phyloP scores from a whole-genome alignment of 2,888 invertebrate genomes.

The Heliconius ismenius region DNA sequence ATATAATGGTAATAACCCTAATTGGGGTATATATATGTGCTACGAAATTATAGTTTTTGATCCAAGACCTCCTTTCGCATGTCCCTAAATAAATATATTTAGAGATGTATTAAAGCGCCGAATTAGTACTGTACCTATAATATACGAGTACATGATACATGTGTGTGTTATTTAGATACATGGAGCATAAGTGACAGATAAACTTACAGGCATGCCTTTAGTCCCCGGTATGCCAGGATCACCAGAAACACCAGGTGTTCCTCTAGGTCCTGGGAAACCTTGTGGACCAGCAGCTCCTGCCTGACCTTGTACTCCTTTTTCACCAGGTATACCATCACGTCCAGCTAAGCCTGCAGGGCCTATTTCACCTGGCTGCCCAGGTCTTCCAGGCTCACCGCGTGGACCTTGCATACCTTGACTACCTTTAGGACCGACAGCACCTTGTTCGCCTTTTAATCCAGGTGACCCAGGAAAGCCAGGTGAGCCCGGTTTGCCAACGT shows the following conservation, averaged over 20 bases:
- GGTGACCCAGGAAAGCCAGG: conserved; percentile 92
- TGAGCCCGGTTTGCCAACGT: conserved; percentile 90
- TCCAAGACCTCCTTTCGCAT: too few relatives aligned
- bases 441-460: conserved; percentile 91
- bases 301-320: conserved; percentile 89
- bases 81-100: too few relatives aligned
- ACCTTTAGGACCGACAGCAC: conserved; percentile 88
- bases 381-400: conserved; percentile 89
- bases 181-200: neutral
- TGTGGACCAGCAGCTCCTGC: conserved; percentile 88
- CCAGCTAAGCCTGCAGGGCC: conserved; percentile 89
- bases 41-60: too few relatives aligned
- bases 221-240: conserved; percentile 87
- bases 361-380: conserved; percentile 88
- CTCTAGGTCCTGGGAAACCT: conserved; percentile 91
- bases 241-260: conserved; percentile 88
- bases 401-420: conserved; percentile 91
- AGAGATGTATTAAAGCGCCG: too few relatives aligned
- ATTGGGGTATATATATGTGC: too few relatives aligned
- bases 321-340: conserved; percentile 90
- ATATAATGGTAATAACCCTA: too few relatives aligned
- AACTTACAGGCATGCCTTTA: conserved; percentile 87
- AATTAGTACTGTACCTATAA: too few relatives aligned
- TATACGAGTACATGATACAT: too few relatives aligned
- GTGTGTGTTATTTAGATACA: neutral